Base-by-base conservation (phyloP, 2,888 invertebrate species). In the Bellardia pandia region DNA sequence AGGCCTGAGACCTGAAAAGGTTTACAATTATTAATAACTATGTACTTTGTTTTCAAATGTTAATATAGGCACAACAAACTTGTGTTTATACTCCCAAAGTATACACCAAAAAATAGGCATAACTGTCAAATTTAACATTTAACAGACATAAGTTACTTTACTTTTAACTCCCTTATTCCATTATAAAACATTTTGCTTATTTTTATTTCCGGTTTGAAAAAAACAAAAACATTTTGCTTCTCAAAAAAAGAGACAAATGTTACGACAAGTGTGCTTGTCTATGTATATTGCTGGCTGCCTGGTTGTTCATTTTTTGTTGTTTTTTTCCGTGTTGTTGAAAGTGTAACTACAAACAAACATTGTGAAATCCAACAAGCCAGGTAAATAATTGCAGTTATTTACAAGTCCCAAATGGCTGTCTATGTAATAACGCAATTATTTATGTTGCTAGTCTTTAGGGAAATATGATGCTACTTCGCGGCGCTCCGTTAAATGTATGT, bases 391-490 rank as follows among this genome's bases (percentile, higher is more conserved):
- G 89, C 89, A 88, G 86, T 85, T 86, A 86, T 86, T 88, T 86
- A 81, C 81, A 86, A 80, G 89, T 87, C 88, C 88, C 89, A 86
- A 87, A 87, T 88, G 88, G 79, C 88, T 83, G 89, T 87, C 88
- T 90, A 90, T 90, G 90, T 88, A 90, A 90, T 89, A 90, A 90
- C 90, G 90, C 92, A 90, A 90, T 91, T 90, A 91, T 90, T 90
- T 89, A 88, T 86, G 86, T 88, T 87, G 60, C 84, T 88, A 90
- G 89, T 87, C 89, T 89, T 90, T 89, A 74, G 80, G 88, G 89
- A 90, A 88, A 89, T 89, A 88, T 85, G 88, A 85, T 84, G 86
- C 85, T 78, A 69, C 72, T 82, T 14, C 42, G 51, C 64, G 58
- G 14, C 48, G 58, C 66, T 51, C 30, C 51, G 56, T 48, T 40